phyloP scores from a whole-genome alignment of 2,888 invertebrate species.

The Rhodophaea formosa region DNA sequence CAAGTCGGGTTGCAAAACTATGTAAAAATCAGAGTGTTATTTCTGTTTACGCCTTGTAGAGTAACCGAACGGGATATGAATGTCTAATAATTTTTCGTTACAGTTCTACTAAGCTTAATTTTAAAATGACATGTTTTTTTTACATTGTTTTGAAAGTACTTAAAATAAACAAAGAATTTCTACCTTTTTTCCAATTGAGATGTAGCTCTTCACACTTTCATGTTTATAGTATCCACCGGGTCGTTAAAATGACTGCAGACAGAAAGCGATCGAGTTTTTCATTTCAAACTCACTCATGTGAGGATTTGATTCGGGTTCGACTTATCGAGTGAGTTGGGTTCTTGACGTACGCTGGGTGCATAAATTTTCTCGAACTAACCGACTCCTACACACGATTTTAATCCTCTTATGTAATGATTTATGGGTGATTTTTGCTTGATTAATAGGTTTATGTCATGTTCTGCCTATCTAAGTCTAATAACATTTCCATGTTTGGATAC shows the following conservation, averaged over 20 bases:
- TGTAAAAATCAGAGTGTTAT: too few relatives aligned
- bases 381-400: background rate
- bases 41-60: too few relatives aligned
- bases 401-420: background rate
- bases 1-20: too few relatives aligned
- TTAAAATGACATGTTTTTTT: too few relatives aligned
- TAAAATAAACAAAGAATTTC: too few relatives aligned
- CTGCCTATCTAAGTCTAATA: background rate
- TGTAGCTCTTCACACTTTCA: background rate
- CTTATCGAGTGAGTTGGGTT: conserved; percentile 36
- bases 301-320: conserved; percentile 52
- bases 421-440: background rate
- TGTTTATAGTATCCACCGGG: conserved; percentile 5
- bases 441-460: background rate
- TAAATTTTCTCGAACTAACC: conserved; percentile 24
- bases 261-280: conserved; percentile 40
- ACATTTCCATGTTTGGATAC: background rate
- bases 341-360: conserved; percentile 25
- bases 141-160: too few relatives aligned
- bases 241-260: conserved; percentile 14
- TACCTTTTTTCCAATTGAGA: background rate
- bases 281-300: conserved; percentile 50
- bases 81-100: too few relatives aligned
- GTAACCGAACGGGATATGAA: too few relatives aligned
- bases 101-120: too few relatives aligned